These are phyloP conservation scores for Pseudorasbora parva DNA, from an alignment of 2,113 vertebrate species.

Conservation along the genomic window DNA sequence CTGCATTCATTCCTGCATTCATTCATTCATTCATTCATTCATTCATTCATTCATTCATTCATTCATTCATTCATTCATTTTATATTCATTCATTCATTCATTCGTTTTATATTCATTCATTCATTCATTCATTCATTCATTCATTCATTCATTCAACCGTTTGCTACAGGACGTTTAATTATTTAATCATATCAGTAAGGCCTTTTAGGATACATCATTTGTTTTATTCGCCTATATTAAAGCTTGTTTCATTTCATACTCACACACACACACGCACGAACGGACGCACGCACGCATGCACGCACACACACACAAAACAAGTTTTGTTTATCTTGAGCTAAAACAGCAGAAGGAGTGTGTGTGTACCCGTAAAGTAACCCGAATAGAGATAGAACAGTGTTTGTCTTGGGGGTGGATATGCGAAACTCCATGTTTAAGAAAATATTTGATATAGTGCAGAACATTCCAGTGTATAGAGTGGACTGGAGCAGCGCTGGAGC, in stretches of 20 bases:
- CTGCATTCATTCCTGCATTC: too few species aligned
- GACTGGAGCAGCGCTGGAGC: slow-evolving; percentile 12
- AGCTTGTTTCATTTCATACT: too few species aligned
- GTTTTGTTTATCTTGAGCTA: slow-evolving; percentile 31
- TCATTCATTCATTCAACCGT: too few species aligned
- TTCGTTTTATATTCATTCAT: too few species aligned
- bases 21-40: too few species aligned
- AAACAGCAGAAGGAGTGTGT: slow-evolving; percentile 20
- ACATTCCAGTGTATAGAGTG: slow-evolving; percentile 49
- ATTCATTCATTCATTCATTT: too few species aligned
- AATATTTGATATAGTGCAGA: slow-evolving; percentile 51
- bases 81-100: too few species aligned
- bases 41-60: too few species aligned
- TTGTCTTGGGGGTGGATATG: slow-evolving; percentile 32
- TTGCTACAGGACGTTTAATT: too few species aligned
- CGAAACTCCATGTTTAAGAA: slow-evolving; percentile 44
- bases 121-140: too few species aligned
- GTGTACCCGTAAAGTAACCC: background rate
- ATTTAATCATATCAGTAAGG: background rate
- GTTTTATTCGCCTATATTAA: slow-evolving; percentile 53
- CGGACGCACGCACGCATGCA: too few species aligned
- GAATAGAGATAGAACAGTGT: slow-evolving; percentile 18
- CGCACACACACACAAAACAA: background rate
- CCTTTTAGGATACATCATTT: background rate
- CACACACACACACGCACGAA: too few species aligned